phyloP scores from a whole-genome alignment of 2,113 vertebrate species.

The Entelurus aequoreus region DNA sequence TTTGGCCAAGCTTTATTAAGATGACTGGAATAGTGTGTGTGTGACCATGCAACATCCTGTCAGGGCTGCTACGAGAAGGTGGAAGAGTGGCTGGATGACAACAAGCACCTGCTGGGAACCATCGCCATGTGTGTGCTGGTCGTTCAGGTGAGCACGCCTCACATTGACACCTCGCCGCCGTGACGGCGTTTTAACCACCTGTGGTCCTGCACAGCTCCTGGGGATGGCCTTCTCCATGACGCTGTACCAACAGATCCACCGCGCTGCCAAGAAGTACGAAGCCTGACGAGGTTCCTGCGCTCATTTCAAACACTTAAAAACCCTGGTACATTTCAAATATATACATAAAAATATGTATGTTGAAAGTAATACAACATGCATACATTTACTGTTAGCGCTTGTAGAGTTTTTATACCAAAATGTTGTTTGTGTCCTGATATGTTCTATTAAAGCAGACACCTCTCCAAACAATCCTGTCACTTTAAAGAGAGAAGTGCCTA shows the following conservation, averaged over 20 bases:
- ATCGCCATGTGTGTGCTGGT: constrained; percentile 91
- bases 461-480: too few relatives aligned
- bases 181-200: neutral
- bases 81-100: constrained; percentile 88
- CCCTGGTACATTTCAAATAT: neutral
- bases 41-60: constrained; percentile 11
- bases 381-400: neutral
- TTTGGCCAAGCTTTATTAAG: too few relatives aligned
- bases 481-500: too few relatives aligned
- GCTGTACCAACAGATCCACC: constrained; percentile 95
- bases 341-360: neutral
- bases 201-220: constrained; percentile 79
- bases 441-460: too few relatives aligned
- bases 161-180: neutral
- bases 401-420: constrained; percentile 18
- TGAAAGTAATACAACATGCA: neutral
- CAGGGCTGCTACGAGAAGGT: constrained; percentile 94
- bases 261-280: constrained; percentile 91
- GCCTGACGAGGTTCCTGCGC: constrained; percentile 66
- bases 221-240: constrained; percentile 99
- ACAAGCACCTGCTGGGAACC: constrained; percentile 90
- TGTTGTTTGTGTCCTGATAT: constrained; percentile 25
- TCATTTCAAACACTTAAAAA: neutral
- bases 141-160: constrained; percentile 75
- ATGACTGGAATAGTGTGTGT: neutral